Percentiles rank a stretch among this genome's conserved stretches.
Evolutionary conservation across 2,888 invertebrate genomes (phyloP).

Genomic region (Calameuta pallipes): DNA sequence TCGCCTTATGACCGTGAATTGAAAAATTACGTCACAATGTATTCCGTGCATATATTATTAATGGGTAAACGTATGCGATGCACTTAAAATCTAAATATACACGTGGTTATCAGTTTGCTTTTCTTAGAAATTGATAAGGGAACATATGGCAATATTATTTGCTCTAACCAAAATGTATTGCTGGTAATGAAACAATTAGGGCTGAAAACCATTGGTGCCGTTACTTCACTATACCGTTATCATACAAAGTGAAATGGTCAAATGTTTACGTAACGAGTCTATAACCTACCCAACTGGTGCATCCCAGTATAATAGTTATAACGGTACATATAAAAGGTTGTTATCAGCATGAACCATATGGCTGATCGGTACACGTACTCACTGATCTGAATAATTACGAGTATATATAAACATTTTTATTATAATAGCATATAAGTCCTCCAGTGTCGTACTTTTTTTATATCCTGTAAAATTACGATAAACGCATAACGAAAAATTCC

Average conservation of each 20-base stretch:
- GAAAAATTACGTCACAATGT: too few species aligned
- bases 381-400: slow-evolving; percentile 18
- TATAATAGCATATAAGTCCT: background rate
- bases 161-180: too few species aligned
- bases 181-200: background rate
- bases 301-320: background rate
- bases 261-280: background rate
- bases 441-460: background rate
- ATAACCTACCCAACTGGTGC: background rate
- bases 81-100: background rate
- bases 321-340: background rate
- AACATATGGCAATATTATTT: background rate
- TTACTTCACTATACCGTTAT: background rate
- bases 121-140: background rate
- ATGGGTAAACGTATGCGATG: background rate
- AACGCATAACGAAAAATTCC: background rate
- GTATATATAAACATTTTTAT: slow-evolving; percentile 12
- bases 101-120: background rate
- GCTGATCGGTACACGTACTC: slow-evolving; percentile 9
- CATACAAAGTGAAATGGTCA: background rate
- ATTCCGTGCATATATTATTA: too few species aligned
- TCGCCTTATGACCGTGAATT: too few species aligned
- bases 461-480: background rate
- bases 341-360: slow-evolving; percentile 16
- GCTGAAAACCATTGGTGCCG: background rate